phyloP scores from a whole-genome alignment of 2,888 invertebrate genomes.

The Miltochrista miniata region DNA sequence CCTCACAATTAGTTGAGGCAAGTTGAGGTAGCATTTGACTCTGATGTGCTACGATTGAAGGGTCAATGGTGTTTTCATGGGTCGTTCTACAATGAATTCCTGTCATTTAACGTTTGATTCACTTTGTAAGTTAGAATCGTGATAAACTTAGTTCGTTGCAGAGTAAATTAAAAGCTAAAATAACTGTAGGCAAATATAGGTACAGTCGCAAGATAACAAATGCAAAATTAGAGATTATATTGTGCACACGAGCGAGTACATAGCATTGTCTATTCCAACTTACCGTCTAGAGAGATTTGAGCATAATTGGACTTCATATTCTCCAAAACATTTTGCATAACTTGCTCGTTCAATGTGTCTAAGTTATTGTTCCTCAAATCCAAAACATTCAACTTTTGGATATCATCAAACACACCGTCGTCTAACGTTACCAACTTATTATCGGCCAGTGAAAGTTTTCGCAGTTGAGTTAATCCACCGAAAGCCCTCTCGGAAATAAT shows the following conservation, averaged over 20 bases:
- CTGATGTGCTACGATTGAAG: too few species aligned
- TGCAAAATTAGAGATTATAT: background rate
- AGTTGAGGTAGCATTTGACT: too few species aligned
- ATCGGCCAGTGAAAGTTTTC: constrained; percentile 88
- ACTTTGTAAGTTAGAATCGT: too few species aligned
- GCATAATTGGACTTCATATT: constrained; percentile 88
- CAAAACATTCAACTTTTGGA: constrained; percentile 88
- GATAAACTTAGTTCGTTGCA: too few species aligned
- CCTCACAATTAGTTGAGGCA: too few species aligned
- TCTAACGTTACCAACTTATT: constrained; percentile 89
- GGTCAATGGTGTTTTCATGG: too few species aligned
- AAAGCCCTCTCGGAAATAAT: constrained; percentile 91
- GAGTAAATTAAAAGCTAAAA: too few species aligned
- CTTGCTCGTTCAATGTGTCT: constrained; percentile 89
- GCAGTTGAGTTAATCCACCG: constrained; percentile 88
- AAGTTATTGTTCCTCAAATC: constrained; percentile 91
- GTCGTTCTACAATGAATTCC: too few species aligned
- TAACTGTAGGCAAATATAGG: too few species aligned
- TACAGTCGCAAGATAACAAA: background rate
- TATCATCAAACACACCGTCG: constrained; percentile 87
- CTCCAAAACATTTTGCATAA: constrained; percentile 88
- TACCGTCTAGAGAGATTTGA: constrained; percentile 90
- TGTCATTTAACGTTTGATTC: too few species aligned
- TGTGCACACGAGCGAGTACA: constrained; percentile 22
- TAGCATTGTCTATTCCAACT: constrained; percentile 70